Percentiles rank a stretch among this genome's conserved stretches.
Conservation (phyloP, 1,140 invertebrate genomes). For the Phocides pigmalion region DNA sequence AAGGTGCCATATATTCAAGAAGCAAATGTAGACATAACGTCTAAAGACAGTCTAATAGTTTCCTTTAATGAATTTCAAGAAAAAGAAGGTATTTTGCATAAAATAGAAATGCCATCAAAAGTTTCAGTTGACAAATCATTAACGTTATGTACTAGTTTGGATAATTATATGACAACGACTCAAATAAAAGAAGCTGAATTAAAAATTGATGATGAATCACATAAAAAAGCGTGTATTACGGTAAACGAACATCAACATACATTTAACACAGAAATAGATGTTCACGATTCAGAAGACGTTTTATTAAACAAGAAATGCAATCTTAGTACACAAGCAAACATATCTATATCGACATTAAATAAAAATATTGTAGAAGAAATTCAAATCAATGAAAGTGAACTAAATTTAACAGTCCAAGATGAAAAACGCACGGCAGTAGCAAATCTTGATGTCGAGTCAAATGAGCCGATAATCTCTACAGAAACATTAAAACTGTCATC, state of each 20-base stretch:
- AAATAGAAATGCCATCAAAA: slow-evolving; percentile 76
- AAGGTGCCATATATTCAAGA: slow-evolving; percentile 85
- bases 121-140: slow-evolving; percentile 84
- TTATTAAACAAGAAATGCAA: slow-evolving; percentile 53
- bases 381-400: slow-evolving; percentile 66
- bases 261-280: slow-evolving; percentile 84
- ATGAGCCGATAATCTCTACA: slow-evolving; percentile 60
- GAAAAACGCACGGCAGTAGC: slow-evolving; percentile 52
- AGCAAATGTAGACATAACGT: slow-evolving; percentile 85
- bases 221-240: slow-evolving; percentile 83
- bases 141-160: slow-evolving; percentile 85
- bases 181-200: slow-evolving; percentile 86
- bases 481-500: slow-evolving; percentile 56
- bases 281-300: slow-evolving; percentile 84
- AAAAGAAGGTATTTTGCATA: slow-evolving; percentile 85
- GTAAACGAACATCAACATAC: slow-evolving; percentile 85
- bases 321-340: slow-evolving; percentile 48
- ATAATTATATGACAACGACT: slow-evolving; percentile 84
- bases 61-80: slow-evolving; percentile 85
- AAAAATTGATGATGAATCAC: slow-evolving; percentile 67
- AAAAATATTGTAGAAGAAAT: slow-evolving; percentile 78
- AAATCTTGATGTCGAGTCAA: slow-evolving; percentile 55
- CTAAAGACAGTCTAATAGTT: slow-evolving; percentile 86
- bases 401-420: slow-evolving; percentile 50
- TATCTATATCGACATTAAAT: slow-evolving; percentile 74